A percentile compares a stretch with the other conserved stretches of the same genome.
Evolutionary conservation across 2,888 invertebrate genomes (phyloP).

Genomic region (Andrena praecox): DNA sequence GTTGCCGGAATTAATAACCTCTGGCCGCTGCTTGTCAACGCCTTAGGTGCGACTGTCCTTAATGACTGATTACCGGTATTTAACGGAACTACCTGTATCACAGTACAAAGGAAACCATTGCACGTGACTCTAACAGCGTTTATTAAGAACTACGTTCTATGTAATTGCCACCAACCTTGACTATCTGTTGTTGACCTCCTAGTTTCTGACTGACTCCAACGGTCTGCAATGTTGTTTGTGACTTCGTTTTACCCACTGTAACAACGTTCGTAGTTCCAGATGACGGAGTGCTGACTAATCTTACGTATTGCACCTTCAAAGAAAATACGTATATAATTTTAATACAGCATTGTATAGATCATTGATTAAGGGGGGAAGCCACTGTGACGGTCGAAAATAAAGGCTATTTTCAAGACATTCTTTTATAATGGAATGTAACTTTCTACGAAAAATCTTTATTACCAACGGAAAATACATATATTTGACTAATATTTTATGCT

Average conservation of each 20-base stretch:
- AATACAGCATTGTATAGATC: not conserved
- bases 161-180: conserved; percentile 76
- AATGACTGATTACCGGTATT: conserved; percentile 79
- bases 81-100: conserved; percentile 80
- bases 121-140: not conserved
- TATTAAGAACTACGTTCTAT: not conserved
- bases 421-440: no score
- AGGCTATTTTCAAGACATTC: no score
- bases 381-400: no score
- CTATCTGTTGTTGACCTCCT: conserved; percentile 81
- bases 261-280: conserved; percentile 83
- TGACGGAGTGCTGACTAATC: conserved; percentile 88
- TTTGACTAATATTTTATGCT: no score
- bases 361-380: not conserved
- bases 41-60: conserved; percentile 84
- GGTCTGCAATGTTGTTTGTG: conserved; percentile 79
- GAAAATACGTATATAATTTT: conserved; percentile 6
- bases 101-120: not conserved
- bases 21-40: conserved; percentile 80
- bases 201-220: conserved; percentile 82
- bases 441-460: no score
- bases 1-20: conserved; percentile 84
- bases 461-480: no score
- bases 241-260: conserved; percentile 82
- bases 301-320: conserved; percentile 88